Evolutionary conservation across 2,888 invertebrate genomes (phyloP).

Genomic region (Dascillus cervinus): DNA sequence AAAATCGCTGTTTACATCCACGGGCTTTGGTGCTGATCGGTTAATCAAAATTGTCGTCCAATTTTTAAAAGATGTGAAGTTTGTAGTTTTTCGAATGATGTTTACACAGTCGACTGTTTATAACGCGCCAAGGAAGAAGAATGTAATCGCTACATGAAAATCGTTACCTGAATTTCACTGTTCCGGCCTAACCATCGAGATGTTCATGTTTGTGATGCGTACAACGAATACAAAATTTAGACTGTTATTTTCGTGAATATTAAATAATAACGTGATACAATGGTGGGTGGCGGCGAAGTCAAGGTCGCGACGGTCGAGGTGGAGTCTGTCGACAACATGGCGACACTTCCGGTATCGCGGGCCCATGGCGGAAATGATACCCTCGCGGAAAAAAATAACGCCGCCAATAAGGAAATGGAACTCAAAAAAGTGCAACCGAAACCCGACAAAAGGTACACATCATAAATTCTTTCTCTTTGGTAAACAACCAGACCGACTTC

Average conservation of each 20-base stretch:
- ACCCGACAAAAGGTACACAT: slow-evolving; percentile 77
- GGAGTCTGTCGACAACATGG: slow-evolving; percentile 82
- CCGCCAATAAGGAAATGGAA: slow-evolving; percentile 81
- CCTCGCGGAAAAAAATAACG: slow-evolving; percentile 74
- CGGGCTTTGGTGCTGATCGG: slow-evolving; percentile 1
- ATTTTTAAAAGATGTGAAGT: slow-evolving; percentile 1
- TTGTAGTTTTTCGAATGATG: background rate
- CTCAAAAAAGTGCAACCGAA: slow-evolving; percentile 77
- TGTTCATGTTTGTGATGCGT: slow-evolving; percentile 13
- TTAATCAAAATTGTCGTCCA: too few species aligned
- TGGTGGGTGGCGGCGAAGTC: slow-evolving; percentile 70
- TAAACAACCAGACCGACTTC: too few species aligned
- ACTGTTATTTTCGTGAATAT: slow-evolving; percentile 7
- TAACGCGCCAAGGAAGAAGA: too few species aligned
- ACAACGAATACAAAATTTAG: slow-evolving; percentile 14
- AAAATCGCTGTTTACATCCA: slow-evolving; percentile 7
- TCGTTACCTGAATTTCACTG: background rate
- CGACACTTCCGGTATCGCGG: slow-evolving; percentile 78
- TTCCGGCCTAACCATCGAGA: slow-evolving; percentile 18
- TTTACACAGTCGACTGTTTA: too few species aligned
- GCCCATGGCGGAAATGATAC: slow-evolving; percentile 63
- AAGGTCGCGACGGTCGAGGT: slow-evolving; percentile 86
- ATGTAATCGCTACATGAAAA: too few species aligned
- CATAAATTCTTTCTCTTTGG: too few species aligned
- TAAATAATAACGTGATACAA: slow-evolving; percentile 27